phyloP scores from a whole-genome alignment of 2,797 vertebrate genomes.

The Pygocentrus nattereri region DNA sequence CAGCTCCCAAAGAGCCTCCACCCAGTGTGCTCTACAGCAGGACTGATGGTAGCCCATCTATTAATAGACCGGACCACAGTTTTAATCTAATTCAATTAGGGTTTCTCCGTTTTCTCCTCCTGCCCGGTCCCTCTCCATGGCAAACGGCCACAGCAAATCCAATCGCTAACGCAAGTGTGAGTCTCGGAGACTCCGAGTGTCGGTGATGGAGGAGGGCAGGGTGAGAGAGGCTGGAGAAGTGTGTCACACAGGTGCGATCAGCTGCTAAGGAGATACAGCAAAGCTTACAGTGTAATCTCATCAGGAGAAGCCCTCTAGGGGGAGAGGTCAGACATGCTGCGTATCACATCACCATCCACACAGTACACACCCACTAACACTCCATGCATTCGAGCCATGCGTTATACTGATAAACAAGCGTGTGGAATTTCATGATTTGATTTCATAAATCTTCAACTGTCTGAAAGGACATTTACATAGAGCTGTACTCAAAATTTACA shows the following conservation, averaged over 20 bases:
- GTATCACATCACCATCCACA: conserved; percentile 27
- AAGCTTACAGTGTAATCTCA: conserved; percentile 72
- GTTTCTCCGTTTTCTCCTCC: conserved; percentile 76
- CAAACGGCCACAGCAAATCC: conserved; percentile 81
- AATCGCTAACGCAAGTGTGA: conserved; percentile 67
- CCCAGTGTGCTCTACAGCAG: conserved; percentile 60
- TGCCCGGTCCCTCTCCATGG: conserved; percentile 51
- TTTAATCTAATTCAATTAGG: conserved; percentile 85
- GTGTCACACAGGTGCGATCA: conserved; percentile 53
- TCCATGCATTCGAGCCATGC: background rate
- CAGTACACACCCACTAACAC: conserved; percentile 4
- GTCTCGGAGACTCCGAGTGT: conserved; percentile 62
- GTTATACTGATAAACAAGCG: background rate
- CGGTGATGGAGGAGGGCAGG: conserved; percentile 65
- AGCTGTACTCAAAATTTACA: background rate
- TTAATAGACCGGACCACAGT: conserved; percentile 80
- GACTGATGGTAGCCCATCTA: conserved; percentile 82
- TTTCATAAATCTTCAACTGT: too few species aligned
- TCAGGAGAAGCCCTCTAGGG: conserved; percentile 70
- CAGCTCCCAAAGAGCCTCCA: conserved; percentile 56
- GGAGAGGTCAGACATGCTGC: conserved; percentile 65
- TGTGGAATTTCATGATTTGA: background rate
- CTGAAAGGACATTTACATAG: background rate
- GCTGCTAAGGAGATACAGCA: conserved; percentile 52
- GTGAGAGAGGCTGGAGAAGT: conserved; percentile 38